Conservation (phyloP, 1,140 invertebrate species). For the Megalopta genalis region DNA sequence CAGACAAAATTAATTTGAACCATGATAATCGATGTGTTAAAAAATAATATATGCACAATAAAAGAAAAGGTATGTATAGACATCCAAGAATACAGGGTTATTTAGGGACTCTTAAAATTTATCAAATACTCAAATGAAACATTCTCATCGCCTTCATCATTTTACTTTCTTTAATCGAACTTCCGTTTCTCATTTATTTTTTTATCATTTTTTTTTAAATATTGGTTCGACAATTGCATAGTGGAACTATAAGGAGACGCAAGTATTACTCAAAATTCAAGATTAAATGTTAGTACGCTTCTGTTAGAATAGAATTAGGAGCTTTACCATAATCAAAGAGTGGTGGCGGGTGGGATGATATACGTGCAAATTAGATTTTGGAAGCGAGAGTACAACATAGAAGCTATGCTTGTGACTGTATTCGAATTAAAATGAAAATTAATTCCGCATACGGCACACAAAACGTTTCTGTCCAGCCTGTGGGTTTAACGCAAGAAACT, state of each 20-base stretch:
- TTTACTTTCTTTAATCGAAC: slow-evolving; percentile 27
- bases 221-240: not conserved
- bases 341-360: slow-evolving; percentile 44
- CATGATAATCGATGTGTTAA: not conserved
- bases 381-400: no score
- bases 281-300: slow-evolving; percentile 28
- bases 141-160: not conserved
- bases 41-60: not conserved
- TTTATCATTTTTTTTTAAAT: slow-evolving; percentile 7
- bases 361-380: not conserved
- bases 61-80: slow-evolving; percentile 20
- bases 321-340: slow-evolving; percentile 10
- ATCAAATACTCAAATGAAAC: not conserved
- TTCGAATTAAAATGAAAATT: not conserved
- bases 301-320: slow-evolving; percentile 6
- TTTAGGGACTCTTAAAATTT: not conserved
- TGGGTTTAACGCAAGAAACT: slow-evolving; percentile 65
- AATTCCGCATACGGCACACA: slow-evolving; percentile 42
- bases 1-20: not conserved
- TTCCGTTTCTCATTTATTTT: slow-evolving; percentile 17
- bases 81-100: not conserved
- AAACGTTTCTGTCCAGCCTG: slow-evolving; percentile 37
- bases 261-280: slow-evolving; percentile 6
- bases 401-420: not conserved
- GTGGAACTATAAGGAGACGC: not conserved